Conservation (phyloP, 2,797 vertebrate species). For the Anabacerthia variegaticeps region DNA sequence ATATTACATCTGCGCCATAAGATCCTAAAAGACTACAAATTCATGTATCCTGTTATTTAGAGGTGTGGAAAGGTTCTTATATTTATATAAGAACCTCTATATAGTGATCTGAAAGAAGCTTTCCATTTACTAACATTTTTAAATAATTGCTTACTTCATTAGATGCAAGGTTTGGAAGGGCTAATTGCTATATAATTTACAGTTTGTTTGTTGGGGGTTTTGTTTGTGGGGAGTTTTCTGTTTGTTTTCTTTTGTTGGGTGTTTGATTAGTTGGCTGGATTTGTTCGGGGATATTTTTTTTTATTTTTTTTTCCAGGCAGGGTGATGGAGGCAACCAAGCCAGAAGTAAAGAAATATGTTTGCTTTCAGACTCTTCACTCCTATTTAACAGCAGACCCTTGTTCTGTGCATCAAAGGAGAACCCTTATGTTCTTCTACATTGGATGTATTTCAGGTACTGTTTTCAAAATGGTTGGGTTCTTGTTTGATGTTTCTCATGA, state of each 20-base stretch:
- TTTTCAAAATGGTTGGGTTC: neutral
- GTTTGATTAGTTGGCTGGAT: neutral
- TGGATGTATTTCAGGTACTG: neutral
- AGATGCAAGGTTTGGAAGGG: neutral
- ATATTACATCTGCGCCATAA: neutral
- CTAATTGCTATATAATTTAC: neutral
- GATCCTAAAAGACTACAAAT: neutral
- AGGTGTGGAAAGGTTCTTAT: neutral
- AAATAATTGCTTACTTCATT: neutral
- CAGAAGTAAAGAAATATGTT: neutral
- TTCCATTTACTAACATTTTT: neutral
- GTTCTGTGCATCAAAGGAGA: neutral
- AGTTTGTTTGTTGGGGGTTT: neutral
- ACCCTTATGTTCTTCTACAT: neutral
- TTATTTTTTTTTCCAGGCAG: neutral
- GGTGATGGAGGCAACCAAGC: neutral
- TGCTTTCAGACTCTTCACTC: neutral
- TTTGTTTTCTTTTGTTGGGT: too few relatives aligned
- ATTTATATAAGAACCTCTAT: too few relatives aligned
- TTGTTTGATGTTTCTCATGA: neutral
- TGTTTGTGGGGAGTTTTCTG: too few relatives aligned
- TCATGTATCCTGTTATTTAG: neutral
- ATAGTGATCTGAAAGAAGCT: neutral
- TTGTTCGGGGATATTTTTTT: neutral
- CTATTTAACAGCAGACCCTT: neutral